Conservation (phyloP, 2,888 invertebrate species). For the Dromius quadrimaculatus region DNA sequence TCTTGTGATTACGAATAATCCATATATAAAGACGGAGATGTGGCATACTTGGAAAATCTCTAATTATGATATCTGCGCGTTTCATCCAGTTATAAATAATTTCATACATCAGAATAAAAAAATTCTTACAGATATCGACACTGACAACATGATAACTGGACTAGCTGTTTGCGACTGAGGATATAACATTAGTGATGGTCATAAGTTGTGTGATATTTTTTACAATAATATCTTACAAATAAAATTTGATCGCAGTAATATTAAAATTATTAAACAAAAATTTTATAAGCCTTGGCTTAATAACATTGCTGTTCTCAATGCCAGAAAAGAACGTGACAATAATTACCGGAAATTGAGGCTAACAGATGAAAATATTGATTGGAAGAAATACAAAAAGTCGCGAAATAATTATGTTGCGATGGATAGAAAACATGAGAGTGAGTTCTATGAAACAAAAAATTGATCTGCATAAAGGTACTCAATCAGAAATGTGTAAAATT, state of each 20-base stretch:
- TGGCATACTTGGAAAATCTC: neutral
- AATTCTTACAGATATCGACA: neutral
- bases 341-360: neutral
- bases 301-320: neutral
- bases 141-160: neutral
- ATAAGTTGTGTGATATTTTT: neutral
- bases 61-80: neutral
- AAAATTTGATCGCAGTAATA: neutral
- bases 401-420: neutral
- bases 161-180: neutral
- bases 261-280: neutral
- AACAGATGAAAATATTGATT: neutral
- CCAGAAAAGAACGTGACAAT: neutral
- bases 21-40: neutral
- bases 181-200: neutral
- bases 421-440: neutral
- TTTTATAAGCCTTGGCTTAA: neutral
- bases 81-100: neutral
- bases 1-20: neutral
- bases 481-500: neutral
- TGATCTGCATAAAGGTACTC: neutral
- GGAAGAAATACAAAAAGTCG: neutral
- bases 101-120: neutral
- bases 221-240: neutral
- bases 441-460: neutral